Base-by-base conservation (phyloP, 1,140 invertebrate species). In the Drosophila melanica region DNA sequence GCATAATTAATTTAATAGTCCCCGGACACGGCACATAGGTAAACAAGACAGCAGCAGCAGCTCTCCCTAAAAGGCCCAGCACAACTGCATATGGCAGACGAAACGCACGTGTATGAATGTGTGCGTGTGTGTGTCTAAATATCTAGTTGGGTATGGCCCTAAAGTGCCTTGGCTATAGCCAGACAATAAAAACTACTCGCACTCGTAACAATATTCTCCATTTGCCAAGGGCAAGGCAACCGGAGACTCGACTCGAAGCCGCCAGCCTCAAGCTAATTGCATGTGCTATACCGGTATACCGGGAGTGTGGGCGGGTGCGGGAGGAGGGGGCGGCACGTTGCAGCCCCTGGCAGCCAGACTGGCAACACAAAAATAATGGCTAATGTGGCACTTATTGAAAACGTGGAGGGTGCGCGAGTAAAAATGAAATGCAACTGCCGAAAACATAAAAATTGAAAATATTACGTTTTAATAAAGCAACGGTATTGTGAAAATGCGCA, bases 1-100 rank as follows among this genome's bases (percentile, higher is more conserved):
- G 57, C 76, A 69, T 84, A 85, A 73, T 84, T 84, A 80, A 84
- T 84, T 84, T 85, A 77, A 84, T 84, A 77, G 77, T 64, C 33
- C 60, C 35, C 60, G 51, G 67, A 72, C 81, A 84, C 48, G 76
- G 60, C 76, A 84, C 64, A 60, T 73, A 75, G 78, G 67, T 75
- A 58, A 70, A 51, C 51, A 72, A 57, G 23, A 23, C 27, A 42
- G 16, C 35, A 41, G n/a, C 20, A 9, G 33, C 33, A 8, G 30
- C 0, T n/a, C 53, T 41, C 20, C 53, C 53, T 20, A 53, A 23
- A 66, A 50, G 65, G 42, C 45, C 6, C 27, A 41, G 11, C n/a
- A n/a, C 7, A 27, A n/a, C 18, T 53, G 30, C 53, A 55, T 55
- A 39, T 55, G 53, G 48, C 30, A 35, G 27, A 11, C 9, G 6